Base-by-base conservation (phyloP, 2,888 invertebrate species). In the Lepidonotus clava region DNA sequence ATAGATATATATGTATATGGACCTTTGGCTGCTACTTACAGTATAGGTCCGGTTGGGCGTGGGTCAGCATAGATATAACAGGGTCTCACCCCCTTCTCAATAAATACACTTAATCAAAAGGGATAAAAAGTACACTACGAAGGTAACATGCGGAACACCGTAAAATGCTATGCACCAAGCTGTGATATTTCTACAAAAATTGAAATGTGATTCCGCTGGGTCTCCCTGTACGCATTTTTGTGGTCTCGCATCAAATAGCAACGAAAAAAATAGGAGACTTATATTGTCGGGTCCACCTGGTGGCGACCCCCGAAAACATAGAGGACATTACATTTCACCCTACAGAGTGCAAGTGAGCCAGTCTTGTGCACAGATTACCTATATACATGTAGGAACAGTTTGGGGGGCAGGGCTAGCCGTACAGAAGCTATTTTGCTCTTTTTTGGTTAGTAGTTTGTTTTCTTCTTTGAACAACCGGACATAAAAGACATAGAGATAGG, bases 161-260 rank as follows among this genome's bases (percentile, higher is more conserved):
- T 88, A 88, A 88, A 88, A 88, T 88, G 88, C 88, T 88, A 88
- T 86, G 88, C 87, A 87, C 87, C 88, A 88, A 87, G 83, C 53
- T 86, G 87, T 88, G 88, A 88, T 88, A 88, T 87, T 88, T 87
- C 88, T 88, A 56, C 88, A 88, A 88, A 88, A 87, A 85, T 85
- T 85, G 85, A 71, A 66, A 46, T 67, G 66, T 85, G 67, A 67
- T 46, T 85, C 61, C 67, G 76, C 40, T 34, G 28, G 40, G 38
- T 38, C 11, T 83, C 51, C 83, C 36, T n/a, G 85, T 71, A 85
- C 85, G 56, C 85, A 85, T 85, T 85, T 71, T 85, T 85, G 28
- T 67, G 85, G 85, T 85, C 85, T 61, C 85, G 76, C 85, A 85
- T 71, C 24, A 46, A 80, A 80, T 21, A 80, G 80, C 51, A 51